These are phyloP conservation scores for Altica lythri DNA, from an alignment of 2,888 invertebrate species.

Conservation along the genomic window DNA sequence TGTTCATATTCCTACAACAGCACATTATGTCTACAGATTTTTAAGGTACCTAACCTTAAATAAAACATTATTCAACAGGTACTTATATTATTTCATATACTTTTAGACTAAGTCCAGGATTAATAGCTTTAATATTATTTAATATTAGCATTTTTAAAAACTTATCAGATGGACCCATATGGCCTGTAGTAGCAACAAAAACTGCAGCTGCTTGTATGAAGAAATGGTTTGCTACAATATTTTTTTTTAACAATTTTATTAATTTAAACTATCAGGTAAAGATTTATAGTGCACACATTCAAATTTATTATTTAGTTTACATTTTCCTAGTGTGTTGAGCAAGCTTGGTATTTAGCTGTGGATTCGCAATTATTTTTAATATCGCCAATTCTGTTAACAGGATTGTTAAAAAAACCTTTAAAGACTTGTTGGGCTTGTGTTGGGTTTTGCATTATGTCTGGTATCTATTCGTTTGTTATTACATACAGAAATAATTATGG, in stretches of 20 bases:
- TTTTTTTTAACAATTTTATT: slow-evolving; percentile 56
- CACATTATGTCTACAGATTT: slow-evolving; percentile 55
- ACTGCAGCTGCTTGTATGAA: slow-evolving; percentile 46
- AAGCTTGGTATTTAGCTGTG: slow-evolving; percentile 65
- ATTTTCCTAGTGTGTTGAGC: slow-evolving; percentile 58
- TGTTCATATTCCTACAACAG: slow-evolving; percentile 46
- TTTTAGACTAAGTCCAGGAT: too few relatives aligned
- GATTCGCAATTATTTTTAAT: slow-evolving; percentile 64
- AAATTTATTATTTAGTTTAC: too few relatives aligned
- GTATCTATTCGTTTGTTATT: slow-evolving; percentile 30
- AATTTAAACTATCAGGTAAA: slow-evolving; percentile 45
- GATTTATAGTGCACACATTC: too few relatives aligned
- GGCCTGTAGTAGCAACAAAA: slow-evolving; percentile 49
- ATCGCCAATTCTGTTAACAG: slow-evolving; percentile 61
- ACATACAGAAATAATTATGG: slow-evolving; percentile 31
- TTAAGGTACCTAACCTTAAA: too few relatives aligned
- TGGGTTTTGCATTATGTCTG: slow-evolving; percentile 29
- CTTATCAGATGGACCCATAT: slow-evolving; percentile 58
- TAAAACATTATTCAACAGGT: too few relatives aligned
- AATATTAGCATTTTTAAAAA: slow-evolving; percentile 56
- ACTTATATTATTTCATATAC: too few relatives aligned
- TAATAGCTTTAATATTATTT: slow-evolving; percentile 55
- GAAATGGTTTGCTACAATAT: slow-evolving; percentile 56
- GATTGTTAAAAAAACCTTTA: slow-evolving; percentile 54
- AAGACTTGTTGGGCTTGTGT: slow-evolving; percentile 28